Base-by-base conservation (phyloP, 2,797 vertebrate genomes). In the Anabas testudineus region DNA sequence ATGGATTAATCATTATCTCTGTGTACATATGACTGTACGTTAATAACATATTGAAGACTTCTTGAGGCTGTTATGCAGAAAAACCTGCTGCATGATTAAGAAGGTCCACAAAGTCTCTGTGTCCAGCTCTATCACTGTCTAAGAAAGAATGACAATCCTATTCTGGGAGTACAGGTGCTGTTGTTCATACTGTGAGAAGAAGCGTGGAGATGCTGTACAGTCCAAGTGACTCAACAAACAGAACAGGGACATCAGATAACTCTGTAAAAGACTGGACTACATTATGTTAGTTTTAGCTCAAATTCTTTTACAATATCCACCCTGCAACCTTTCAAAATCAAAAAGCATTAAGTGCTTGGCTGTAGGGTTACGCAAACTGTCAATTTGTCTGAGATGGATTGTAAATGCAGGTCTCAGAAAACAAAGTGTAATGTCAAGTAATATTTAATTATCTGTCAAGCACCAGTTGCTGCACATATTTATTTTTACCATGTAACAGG, bases 161-260 rank as follows among this genome's bases (percentile, higher is more conserved):
- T 60, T 78, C 62, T 63, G 16, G 32, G 30, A 21, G 7, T 45
- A 28, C 42, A 16, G n/a, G 9, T 45, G 22, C 41, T 71, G 68
- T 30, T 61, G 6, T 56, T 75, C 1, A 13, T 22, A 32, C 7
- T 56, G 8, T 37, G 36, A 24, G 5, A 28, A 42, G 7, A 22
- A 14, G 10, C 45, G 10, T 45, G 24, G 3, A 0, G 7, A 32
- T 22, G 14, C 0, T 0, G 10, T 39, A 3, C 24, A 18, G 10
- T 18, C 2, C 18, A 21, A 32, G 8, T 10, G 32, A 32, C 22
- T 57, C 51, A 47, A 5, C 43, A 43, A 43, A 14, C 28, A 30
- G 4, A 36, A 15, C 7, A 15, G 1, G 41, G 13, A 37, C 22
- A 7, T 14, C 3, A 39, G 14, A 36, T 9, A 10, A 19, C 45